Conservation (phyloP, 2,113 vertebrate genomes). For the Raphicerus campestris region DNA sequence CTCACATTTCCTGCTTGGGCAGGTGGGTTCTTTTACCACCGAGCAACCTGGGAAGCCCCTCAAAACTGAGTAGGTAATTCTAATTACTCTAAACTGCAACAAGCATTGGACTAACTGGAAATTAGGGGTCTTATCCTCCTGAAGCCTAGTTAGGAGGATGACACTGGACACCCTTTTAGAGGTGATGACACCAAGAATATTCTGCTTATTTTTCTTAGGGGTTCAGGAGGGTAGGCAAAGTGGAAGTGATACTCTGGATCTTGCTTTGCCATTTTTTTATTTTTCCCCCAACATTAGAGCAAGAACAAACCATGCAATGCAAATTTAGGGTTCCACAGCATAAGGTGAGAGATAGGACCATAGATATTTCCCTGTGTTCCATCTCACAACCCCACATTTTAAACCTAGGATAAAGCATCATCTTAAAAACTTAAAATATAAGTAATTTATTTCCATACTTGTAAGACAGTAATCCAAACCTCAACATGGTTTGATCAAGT, state of each 20-base stretch:
- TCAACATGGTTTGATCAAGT: neutral
- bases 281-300: neutral
- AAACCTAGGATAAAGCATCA: neutral
- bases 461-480: neutral
- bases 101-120: neutral
- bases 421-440: neutral
- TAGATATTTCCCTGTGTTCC: neutral
- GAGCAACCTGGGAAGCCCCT: neutral
- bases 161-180: neutral
- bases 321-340: neutral
- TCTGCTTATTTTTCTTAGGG: neutral
- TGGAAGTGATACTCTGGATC: neutral
- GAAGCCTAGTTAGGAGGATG: neutral
- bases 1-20: neutral
- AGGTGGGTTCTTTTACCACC: neutral
- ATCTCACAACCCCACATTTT: neutral
- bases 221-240: neutral
- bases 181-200: neutral
- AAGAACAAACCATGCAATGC: neutral
- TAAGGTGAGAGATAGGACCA: neutral
- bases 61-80: neutral
- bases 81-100: neutral
- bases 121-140: neutral
- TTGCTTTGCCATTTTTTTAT: neutral
- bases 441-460: slow-evolving; percentile 14